phyloP scores from a whole-genome alignment of 2,888 invertebrate species.

The Carterocephalus palaemon region DNA sequence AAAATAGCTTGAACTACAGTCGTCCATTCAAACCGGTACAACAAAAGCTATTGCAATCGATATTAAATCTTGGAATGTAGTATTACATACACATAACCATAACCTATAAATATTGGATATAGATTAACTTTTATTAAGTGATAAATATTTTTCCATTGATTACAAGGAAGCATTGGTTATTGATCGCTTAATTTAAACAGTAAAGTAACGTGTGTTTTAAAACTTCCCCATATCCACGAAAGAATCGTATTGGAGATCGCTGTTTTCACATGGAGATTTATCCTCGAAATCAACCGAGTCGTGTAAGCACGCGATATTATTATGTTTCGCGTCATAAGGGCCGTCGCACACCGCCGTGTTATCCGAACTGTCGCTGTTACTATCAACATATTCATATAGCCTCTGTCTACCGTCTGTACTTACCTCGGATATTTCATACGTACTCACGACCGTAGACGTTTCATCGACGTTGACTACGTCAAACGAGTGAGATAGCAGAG shows the following conservation, averaged over 20 bases:
- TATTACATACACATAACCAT: conserved; percentile 3
- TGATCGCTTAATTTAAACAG: conserved; percentile 12
- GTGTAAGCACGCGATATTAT: conserved; percentile 37
- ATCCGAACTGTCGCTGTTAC: conserved; percentile 62
- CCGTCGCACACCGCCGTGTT: conserved; percentile 60
- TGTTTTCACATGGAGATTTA: conserved; percentile 51
- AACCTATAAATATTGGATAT: conserved; percentile 19
- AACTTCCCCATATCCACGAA: conserved; percentile 77
- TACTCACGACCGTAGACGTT: conserved; percentile 34
- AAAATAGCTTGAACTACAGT: conserved; percentile 57
- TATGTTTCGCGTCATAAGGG: conserved; percentile 39
- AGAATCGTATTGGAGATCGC: conserved; percentile 73
- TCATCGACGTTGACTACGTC: conserved; percentile 58
- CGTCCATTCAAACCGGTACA: conserved; percentile 34
- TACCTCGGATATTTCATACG: conserved; percentile 30
- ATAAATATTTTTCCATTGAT: conserved; percentile 10
- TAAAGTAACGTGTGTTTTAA: conserved; percentile 41
- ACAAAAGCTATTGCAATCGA: conserved; percentile 46
- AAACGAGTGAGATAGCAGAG: conserved; percentile 61
- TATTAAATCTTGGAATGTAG: conserved; percentile 21
- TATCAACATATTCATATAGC: conserved; percentile 63
- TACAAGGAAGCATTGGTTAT: conserved; percentile 15
- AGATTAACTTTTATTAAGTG: conserved; percentile 14
- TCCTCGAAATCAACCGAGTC: conserved; percentile 40
- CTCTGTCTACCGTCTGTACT: conserved; percentile 33